Base-by-base conservation (phyloP, 2,888 invertebrate genomes). In the Tenthredo scrophulariae region DNA sequence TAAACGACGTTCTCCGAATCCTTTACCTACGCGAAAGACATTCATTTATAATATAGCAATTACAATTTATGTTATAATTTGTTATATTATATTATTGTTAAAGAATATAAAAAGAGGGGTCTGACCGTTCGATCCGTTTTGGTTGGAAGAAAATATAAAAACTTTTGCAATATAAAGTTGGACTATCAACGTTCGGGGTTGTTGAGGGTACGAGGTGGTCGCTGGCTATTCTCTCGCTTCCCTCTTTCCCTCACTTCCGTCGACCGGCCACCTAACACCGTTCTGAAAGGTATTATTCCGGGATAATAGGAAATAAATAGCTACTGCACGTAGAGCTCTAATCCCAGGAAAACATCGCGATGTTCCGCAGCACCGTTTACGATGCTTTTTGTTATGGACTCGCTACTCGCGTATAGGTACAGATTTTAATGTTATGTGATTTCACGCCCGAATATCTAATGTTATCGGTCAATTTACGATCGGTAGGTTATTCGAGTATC, bases 101-200 rank as follows among this genome's bases (percentile, higher is more conserved):
- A 29, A 40, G 33, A 84, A 46, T 84, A 22, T 58, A 50, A 72
- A 72, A 37, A 72, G 43, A 86, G 85, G 86, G 86, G 86, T 83
- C 79, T 77, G 62, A 77, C 86, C 85, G 86, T 87, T 85, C 88
- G 87, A 90, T 86, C 87, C 85, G 87, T 88, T 88, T 87, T 85
- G 87, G 84, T 85, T 85, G 84, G 87, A 86, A 86, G 88, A 86
- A 89, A 88, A 89, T 88, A 88, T 90, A 90, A 91, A 90, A 91
- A 91, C 91, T 91, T 91, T 91, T 86, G 89, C 90, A 91, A 91
- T 91, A 91, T 90, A 91, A 91, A 91, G 89, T 91, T 91, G 87
- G 87, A 89, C 89, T 89, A 90, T 89, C 88, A 90, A 85, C 79
- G 85, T 72, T 70, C 82, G 84, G 84, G 77, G 74, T 70, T 65